These are phyloP conservation scores for Mormyrus lacerda DNA, from an alignment of 2,113 vertebrate genomes.

Conservation along the genomic window DNA sequence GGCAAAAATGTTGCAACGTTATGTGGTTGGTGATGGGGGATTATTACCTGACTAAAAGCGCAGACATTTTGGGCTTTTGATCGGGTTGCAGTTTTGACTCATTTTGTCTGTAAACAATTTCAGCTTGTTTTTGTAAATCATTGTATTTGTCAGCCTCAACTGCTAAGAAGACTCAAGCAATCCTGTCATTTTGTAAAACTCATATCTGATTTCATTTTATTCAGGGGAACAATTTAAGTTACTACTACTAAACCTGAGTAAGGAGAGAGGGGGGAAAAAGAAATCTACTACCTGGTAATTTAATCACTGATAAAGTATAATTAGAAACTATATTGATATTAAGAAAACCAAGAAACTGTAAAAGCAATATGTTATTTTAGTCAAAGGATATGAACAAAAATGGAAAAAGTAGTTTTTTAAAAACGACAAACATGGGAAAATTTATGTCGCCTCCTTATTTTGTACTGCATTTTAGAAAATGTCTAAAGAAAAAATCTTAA, in stretches of 20 bases:
- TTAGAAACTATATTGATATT: constrained; percentile 33
- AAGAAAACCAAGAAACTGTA: constrained; percentile 37
- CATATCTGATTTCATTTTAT: constrained; percentile 27
- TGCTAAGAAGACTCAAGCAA: constrained; percentile 24
- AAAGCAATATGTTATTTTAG: constrained; percentile 49
- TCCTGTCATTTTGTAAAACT: constrained; percentile 28
- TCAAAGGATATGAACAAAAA: constrained; percentile 37
- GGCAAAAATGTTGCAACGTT: not conserved
- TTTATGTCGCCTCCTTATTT: constrained; percentile 45
- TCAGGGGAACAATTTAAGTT: constrained; percentile 31
- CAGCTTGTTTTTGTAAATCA: constrained; percentile 23
- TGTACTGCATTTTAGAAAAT: constrained; percentile 45
- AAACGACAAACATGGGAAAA: constrained; percentile 29
- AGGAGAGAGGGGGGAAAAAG: constrained; percentile 22
- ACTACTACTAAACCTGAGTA: constrained; percentile 32
- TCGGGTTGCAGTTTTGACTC: constrained; percentile 5
- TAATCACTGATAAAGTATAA: constrained; percentile 31
- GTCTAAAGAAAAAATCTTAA: constrained; percentile 30
- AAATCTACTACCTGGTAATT: constrained; percentile 32
- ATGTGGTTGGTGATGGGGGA: not conserved
- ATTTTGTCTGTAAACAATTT: constrained; percentile 31
- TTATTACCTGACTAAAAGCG: not conserved
- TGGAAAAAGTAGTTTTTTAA: constrained; percentile 31
- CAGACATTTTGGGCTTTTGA: not conserved
- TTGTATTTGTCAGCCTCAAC: constrained; percentile 23